Conservation (phyloP, 2,888 invertebrate species). For the Cerastis leucographa region DNA sequence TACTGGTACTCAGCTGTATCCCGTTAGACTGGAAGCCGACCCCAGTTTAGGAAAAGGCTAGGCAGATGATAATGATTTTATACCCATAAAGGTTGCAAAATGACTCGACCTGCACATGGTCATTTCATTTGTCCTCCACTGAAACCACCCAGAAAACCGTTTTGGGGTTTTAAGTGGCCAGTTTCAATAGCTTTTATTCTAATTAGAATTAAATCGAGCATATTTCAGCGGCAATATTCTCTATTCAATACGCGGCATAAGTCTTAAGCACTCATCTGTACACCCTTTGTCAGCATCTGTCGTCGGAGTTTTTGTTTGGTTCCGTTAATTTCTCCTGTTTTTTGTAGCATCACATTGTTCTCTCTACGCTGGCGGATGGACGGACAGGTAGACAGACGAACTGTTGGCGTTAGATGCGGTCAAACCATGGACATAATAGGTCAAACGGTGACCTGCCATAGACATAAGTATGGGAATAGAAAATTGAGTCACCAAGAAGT, state of each 20-base stretch:
- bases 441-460: background rate
- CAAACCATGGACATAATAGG: conserved; percentile 40
- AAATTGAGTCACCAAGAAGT: conserved; percentile 25
- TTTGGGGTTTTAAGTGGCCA: too few species aligned
- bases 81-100: too few species aligned
- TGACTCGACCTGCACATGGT: too few species aligned
- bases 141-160: too few species aligned
- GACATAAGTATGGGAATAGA: conserved; percentile 6
- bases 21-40: too few species aligned
- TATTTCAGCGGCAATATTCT: too few species aligned
- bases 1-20: too few species aligned
- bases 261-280: conserved; percentile 67
- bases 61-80: too few species aligned
- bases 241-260: background rate
- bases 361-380: conserved; percentile 60
- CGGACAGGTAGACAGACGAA: conserved; percentile 76
- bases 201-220: too few species aligned
- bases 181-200: too few species aligned
- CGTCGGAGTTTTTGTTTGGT: conserved; percentile 78
- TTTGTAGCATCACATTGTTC: conserved; percentile 74
- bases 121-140: too few species aligned
- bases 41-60: too few species aligned
- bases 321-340: conserved; percentile 80
- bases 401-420: conserved; percentile 66
- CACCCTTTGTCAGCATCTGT: conserved; percentile 85